A percentile compares a stretch with the other conserved stretches of the same genome.
phyloP scores from a whole-genome alignment of 2,888 invertebrate species.

The Seira musarum region DNA sequence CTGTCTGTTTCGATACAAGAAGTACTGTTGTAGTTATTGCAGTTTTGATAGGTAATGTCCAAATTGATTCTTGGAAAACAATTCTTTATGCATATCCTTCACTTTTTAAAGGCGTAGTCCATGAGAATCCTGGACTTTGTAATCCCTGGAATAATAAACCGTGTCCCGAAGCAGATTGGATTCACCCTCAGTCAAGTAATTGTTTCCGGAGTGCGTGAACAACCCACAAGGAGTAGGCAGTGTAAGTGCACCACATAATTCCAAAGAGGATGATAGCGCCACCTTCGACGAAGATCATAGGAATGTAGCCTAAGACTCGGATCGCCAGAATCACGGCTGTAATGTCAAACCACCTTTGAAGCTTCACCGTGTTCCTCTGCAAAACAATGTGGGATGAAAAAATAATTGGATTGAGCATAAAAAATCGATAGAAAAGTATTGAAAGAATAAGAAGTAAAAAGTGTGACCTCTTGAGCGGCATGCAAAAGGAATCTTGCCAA shows the following conservation, averaged over 20 bases:
- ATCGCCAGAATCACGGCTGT: conserved; percentile 50
- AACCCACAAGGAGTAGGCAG: conserved; percentile 45
- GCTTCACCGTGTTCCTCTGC: conserved; percentile 57
- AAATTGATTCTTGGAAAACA: too few species aligned
- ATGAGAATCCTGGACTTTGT: too few species aligned
- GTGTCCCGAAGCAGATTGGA: conserved; percentile 29
- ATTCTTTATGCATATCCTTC: too few species aligned
- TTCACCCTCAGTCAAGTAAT: conserved; percentile 30
- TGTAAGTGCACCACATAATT: conserved; percentile 32
- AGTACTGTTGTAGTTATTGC: too few species aligned
- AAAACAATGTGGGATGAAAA: too few species aligned
- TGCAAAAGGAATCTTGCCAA: conserved; percentile 49
- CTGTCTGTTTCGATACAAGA: too few species aligned
- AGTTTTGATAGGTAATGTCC: too few species aligned
- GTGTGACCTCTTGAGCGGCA: conserved; percentile 54
- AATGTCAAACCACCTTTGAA: conserved; percentile 57
- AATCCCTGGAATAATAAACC: conserved; percentile 31
- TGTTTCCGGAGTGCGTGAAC: conserved; percentile 38
- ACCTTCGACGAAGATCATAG: conserved; percentile 28
- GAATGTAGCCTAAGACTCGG: conserved; percentile 45
- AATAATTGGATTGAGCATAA: too few species aligned
- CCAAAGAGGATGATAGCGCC: conserved; percentile 33
- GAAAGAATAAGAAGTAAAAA: background rate
- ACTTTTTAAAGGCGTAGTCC: too few species aligned
- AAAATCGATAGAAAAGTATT: background rate